Evolutionary conservation across 2,797 vertebrate genomes (phyloP).

Genomic region (Syngnathus rostellatus): DNA sequence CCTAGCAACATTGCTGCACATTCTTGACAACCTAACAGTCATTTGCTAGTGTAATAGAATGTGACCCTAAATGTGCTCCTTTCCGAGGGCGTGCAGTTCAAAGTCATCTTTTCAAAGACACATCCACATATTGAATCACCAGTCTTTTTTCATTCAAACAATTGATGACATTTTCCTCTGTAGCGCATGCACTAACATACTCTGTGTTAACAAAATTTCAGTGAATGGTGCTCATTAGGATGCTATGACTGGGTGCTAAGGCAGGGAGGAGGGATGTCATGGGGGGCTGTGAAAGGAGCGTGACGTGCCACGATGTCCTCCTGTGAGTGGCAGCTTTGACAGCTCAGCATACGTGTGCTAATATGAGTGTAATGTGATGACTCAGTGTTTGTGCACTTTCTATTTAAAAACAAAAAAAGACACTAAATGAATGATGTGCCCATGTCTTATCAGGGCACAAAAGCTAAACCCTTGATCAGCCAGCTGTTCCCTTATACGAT

Average conservation of each 20-base stretch:
- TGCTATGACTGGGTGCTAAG: constrained; percentile 20
- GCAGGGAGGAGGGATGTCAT: constrained; percentile 15
- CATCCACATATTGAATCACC: not conserved
- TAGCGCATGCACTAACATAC: not conserved
- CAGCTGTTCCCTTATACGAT: not conserved
- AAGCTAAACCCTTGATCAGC: not conserved
- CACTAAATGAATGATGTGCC: not conserved
- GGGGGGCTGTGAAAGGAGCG: constrained; percentile 16
- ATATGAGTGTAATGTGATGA: not conserved
- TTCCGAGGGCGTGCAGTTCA: not conserved
- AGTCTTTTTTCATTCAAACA: not conserved
- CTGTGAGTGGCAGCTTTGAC: constrained; percentile 2
- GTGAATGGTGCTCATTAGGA: constrained; percentile 31
- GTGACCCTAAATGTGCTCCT: not conserved
- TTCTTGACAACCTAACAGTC: not conserved
- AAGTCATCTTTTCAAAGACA: not conserved
- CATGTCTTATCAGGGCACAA: not conserved
- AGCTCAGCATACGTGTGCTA: not conserved
- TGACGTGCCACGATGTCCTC: not conserved
- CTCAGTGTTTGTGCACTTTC: not conserved
- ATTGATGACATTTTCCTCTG: not conserved
- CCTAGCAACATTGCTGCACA: not conserved
- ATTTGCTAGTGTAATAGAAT: not conserved
- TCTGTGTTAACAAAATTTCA: constrained; percentile 30
- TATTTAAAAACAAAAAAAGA: not conserved